These are phyloP conservation scores for Erynnis tages DNA, from an alignment of 2,888 invertebrate genomes.

Conservation along the genomic window DNA sequence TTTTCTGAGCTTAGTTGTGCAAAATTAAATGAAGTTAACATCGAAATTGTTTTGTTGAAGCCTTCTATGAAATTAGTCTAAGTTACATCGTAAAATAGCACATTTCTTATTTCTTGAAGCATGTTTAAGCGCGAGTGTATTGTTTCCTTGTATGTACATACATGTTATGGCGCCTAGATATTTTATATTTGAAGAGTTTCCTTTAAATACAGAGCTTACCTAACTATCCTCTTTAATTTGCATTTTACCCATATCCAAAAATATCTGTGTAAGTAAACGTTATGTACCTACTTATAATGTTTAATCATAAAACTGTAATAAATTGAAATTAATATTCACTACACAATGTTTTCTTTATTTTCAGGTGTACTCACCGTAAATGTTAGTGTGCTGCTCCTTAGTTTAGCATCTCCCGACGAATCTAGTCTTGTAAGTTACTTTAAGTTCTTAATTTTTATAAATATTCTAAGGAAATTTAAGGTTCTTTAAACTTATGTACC, in stretches of 20 bases:
- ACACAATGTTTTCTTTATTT: conserved; percentile 49
- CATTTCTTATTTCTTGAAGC: conserved; percentile 20
- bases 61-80: too few relatives aligned
- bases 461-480: too few relatives aligned
- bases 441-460: too few relatives aligned
- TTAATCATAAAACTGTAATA: neutral
- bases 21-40: neutral
- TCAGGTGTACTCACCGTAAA: conserved; percentile 95
- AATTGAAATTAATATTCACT: neutral
- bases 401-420: conserved; percentile 97
- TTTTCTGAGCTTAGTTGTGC: neutral
- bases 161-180: conserved; percentile 3
- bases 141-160: conserved; percentile 17
- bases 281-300: neutral
- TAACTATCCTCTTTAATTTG: conserved; percentile 10
- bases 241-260: neutral
- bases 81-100: conserved; percentile 1
- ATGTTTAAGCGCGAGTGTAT: conserved; percentile 19
- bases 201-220: conserved; percentile 12
- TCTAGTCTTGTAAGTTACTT: conserved; percentile 96
- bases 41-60: too few relatives aligned
- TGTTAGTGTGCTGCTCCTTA: conserved; percentile 95
- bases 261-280: neutral
- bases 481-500: too few relatives aligned
- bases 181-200: conserved; percentile 7